These are phyloP conservation scores for Uropsilus gracilis DNA, from an alignment of 2,113 vertebrate species.

Conservation along the genomic window DNA sequence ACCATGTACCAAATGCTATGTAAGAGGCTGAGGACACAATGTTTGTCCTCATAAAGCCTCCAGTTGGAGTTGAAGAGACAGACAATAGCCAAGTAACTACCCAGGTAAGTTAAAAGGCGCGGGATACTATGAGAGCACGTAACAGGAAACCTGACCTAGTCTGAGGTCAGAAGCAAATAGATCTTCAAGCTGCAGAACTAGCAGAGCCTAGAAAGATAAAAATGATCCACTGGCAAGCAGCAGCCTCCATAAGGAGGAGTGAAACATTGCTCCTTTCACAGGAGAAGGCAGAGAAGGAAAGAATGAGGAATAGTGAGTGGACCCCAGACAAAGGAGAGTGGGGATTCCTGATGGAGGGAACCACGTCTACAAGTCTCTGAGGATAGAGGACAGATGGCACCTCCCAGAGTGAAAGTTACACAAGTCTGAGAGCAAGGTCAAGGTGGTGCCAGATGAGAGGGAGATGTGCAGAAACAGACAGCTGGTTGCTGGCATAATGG, in stretches of 20 bases:
- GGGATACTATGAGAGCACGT: not conserved
- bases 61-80: not conserved
- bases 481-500: too few relatives aligned
- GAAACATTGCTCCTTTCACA: constrained; percentile 13
- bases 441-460: too few relatives aligned
- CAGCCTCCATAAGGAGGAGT: constrained; percentile 60
- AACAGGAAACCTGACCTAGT: not conserved
- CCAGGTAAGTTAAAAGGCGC: not conserved
- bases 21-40: not conserved
- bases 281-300: not conserved
- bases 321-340: not conserved
- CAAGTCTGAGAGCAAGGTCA: not conserved
- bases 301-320: not conserved
- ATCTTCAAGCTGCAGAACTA: not conserved
- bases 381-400: not conserved
- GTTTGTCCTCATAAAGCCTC: constrained; percentile 49
- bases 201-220: not conserved
- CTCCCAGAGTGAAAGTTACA: not conserved
- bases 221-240: constrained; percentile 65
- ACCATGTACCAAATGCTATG: not conserved
- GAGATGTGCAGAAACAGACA: not conserved
- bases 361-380: not conserved
- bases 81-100: constrained; percentile 36
- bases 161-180: not conserved
- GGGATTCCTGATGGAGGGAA: not conserved